phyloP scores from a whole-genome alignment of 2,888 invertebrate genomes.

The Balanococcus diminutus region DNA sequence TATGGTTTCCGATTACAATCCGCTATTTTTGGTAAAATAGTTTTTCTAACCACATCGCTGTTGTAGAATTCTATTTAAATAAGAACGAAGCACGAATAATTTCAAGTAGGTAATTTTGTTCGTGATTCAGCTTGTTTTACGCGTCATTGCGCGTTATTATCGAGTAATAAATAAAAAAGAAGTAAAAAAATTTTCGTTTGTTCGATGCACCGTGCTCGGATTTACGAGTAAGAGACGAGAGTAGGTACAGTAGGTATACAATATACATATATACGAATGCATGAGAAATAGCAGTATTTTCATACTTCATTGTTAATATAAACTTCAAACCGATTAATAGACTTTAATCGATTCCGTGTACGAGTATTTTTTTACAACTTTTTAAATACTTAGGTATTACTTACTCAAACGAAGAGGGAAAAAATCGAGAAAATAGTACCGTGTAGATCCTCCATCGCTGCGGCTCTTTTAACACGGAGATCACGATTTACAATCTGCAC shows the following conservation, averaged over 20 bases:
- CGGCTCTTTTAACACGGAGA: not conserved
- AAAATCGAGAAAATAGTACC: not conserved
- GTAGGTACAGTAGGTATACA: too few relatives aligned
- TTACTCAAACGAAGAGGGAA: not conserved
- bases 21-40: not conserved
- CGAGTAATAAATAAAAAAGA: not conserved
- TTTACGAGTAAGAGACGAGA: too few relatives aligned
- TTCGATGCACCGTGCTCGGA: not conserved
- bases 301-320: not conserved
- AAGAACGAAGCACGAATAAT: conserved; percentile 13
- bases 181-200: conserved; percentile 7
- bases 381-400: not conserved
- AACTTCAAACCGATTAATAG: not conserved
- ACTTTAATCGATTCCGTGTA: not conserved
- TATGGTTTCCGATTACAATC: not conserved
- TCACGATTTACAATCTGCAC: conserved; percentile 18
- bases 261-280: too few relatives aligned
- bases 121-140: conserved; percentile 51
- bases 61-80: conserved; percentile 30
- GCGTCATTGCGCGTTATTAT: conserved; percentile 36
- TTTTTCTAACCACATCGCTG: conserved; percentile 31
- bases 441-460: not conserved
- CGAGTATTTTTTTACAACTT: not conserved
- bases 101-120: conserved; percentile 44
- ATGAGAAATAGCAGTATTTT: conserved; percentile 1